Conservation (phyloP, 2,797 vertebrate genomes). For the Myotis planiceps region DNA sequence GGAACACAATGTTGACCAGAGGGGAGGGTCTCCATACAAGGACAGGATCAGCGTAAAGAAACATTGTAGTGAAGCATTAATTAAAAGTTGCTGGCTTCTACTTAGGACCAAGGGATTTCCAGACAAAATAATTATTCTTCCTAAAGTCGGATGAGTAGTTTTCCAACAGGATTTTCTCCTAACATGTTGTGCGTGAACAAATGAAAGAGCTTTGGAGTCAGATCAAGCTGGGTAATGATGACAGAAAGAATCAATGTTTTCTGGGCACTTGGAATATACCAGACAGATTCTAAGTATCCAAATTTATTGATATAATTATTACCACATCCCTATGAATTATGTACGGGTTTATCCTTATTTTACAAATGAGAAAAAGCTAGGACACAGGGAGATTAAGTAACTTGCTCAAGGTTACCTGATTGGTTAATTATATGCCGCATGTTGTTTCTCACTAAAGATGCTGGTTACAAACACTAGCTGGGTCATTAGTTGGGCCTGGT, state of each 20-base stretch:
- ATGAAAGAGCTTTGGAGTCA: not conserved
- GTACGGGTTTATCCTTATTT: not conserved
- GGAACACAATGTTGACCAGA: not conserved
- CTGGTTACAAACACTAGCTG: not conserved
- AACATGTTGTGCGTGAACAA: not conserved
- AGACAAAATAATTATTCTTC: slow-evolving; percentile 25
- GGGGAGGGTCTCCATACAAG: not conserved
- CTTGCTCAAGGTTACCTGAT: not conserved
- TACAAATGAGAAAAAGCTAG: not conserved
- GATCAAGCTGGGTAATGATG: not conserved
- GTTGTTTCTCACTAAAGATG: not conserved
- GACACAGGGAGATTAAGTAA: not conserved
- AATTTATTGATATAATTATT: not conserved
- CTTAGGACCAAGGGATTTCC: not conserved
- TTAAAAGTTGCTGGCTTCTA: not conserved
- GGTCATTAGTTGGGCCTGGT: not conserved
- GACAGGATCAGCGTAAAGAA: not conserved
- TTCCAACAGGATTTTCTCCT: not conserved
- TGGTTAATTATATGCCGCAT: not conserved
- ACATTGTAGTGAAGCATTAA: not conserved
- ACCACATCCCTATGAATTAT: not conserved
- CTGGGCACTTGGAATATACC: not conserved
- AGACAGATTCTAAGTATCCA: not conserved
- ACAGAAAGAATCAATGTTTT: not conserved
- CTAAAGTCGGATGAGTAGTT: not conserved